Evolutionary conservation across 2,797 vertebrate genomes (phyloP).

Genomic region (Harpagifer antarcticus): DNA sequence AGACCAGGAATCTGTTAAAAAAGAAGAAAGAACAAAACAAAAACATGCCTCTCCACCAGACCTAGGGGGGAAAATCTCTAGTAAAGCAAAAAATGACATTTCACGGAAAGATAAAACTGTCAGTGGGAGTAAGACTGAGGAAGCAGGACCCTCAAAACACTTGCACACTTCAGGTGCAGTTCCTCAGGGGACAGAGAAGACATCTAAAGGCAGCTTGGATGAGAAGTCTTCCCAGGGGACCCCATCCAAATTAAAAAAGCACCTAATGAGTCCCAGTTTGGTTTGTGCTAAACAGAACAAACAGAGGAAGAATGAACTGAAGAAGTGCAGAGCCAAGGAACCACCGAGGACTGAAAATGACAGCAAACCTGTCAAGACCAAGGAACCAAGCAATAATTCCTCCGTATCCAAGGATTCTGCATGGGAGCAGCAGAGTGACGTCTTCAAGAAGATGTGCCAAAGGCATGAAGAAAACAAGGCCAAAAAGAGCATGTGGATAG

Average conservation of each 20-base stretch:
- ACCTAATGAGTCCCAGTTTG: constrained; percentile 24
- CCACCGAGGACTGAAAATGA: constrained; percentile 8
- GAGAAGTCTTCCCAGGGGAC: constrained; percentile 27
- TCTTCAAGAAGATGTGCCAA: constrained; percentile 22
- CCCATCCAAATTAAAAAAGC: constrained; percentile 26
- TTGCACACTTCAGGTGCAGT: neutral
- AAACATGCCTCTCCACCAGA: neutral
- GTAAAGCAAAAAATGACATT: constrained; percentile 21
- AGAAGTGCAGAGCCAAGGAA: constrained; percentile 22
- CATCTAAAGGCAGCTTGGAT: neutral
- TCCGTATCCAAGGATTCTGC: constrained; percentile 16
- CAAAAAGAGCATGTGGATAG: neutral
- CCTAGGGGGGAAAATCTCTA: neutral
- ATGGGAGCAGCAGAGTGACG: constrained; percentile 29
- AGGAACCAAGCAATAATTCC: constrained; percentile 11
- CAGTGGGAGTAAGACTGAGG: constrained; percentile 19
- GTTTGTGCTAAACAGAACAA: constrained; percentile 36
- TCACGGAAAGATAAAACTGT: constrained; percentile 22
- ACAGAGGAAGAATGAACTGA: constrained; percentile 6
- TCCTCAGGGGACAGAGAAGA: constrained; percentile 33
- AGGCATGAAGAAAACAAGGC: constrained; percentile 5
- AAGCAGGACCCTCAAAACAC: constrained; percentile 19
- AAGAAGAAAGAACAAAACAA: constrained; percentile 26
- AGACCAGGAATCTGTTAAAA: constrained; percentile 35
- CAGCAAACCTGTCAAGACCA: constrained; percentile 14